phyloP scores from a whole-genome alignment of 2,797 vertebrate genomes.

The Neopelma chrysocephalum region DNA sequence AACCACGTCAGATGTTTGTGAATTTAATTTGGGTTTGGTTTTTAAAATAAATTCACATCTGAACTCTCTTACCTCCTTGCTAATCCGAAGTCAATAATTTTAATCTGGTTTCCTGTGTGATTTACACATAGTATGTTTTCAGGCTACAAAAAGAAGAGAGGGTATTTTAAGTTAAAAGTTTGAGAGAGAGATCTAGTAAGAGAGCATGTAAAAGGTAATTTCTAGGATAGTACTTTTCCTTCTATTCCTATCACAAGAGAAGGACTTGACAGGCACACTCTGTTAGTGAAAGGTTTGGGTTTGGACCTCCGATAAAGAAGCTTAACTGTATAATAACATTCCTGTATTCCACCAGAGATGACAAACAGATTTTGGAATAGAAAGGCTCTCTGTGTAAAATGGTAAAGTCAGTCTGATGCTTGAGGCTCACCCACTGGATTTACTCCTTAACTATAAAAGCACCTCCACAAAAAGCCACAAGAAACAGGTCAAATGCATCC shows the following conservation, averaged over 20 bases:
- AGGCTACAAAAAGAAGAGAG: slow-evolving; percentile 73
- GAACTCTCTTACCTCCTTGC: slow-evolving; percentile 83
- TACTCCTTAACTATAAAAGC: background rate
- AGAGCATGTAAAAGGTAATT: background rate
- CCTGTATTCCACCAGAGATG: background rate
- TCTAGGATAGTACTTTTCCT: background rate
- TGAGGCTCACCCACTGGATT: background rate
- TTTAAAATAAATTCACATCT: background rate
- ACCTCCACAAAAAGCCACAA: background rate
- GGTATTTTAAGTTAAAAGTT: background rate
- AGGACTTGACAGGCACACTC: background rate
- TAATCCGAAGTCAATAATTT: slow-evolving; percentile 91
- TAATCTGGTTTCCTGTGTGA: slow-evolving; percentile 86
- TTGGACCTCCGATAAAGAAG: background rate
- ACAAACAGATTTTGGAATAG: background rate
- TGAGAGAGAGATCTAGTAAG: background rate
- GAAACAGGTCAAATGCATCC: background rate
- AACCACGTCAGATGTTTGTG: background rate
- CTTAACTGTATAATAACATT: background rate
- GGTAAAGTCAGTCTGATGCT: background rate
- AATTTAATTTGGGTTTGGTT: background rate
- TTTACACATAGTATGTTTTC: slow-evolving; percentile 89
- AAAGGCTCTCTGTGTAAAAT: background rate
- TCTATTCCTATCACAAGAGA: background rate
- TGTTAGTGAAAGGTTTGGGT: background rate